These are phyloP conservation scores for Microctenopoma lineatum DNA, from an alignment of 2,797 vertebrate genomes.

Conservation along the genomic window DNA sequence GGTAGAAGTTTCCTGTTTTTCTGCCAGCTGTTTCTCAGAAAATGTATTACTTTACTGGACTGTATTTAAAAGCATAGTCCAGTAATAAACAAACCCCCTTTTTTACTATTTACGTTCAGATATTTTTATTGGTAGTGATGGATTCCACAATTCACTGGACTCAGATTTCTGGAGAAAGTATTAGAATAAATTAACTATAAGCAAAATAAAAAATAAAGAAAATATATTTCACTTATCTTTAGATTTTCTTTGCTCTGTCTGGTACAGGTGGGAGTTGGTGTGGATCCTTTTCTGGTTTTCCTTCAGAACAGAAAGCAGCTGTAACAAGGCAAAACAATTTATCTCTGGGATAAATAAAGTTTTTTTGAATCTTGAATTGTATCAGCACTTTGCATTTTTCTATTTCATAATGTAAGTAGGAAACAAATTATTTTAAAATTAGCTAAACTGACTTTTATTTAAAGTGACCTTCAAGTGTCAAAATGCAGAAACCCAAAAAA, in stretches of 20 bases:
- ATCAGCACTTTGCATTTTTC: background rate
- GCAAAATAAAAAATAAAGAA: too few relatives aligned
- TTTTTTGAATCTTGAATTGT: background rate
- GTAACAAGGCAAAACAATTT: too few relatives aligned
- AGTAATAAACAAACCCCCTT: background rate
- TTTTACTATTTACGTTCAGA: background rate
- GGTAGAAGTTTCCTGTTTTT: slow-evolving; percentile 33
- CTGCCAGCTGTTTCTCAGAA: slow-evolving; percentile 14
- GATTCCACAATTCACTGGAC: background rate
- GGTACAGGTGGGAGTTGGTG: too few relatives aligned
- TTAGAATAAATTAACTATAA: too few relatives aligned
- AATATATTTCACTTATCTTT: too few relatives aligned
- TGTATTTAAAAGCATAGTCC: background rate
- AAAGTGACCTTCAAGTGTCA: slow-evolving; percentile 63
- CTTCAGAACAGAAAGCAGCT: too few relatives aligned
- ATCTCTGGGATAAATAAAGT: too few relatives aligned
- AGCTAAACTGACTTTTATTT: background rate
- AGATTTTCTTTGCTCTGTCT: too few relatives aligned
- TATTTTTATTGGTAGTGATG: background rate
- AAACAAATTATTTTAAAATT: background rate
- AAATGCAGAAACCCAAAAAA: slow-evolving; percentile 40
- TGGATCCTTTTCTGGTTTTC: too few relatives aligned
- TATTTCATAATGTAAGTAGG: background rate
- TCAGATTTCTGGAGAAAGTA: background rate
- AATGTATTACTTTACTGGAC: background rate